These are phyloP conservation scores for Catharus fuscescens DNA, from an alignment of 2,113 vertebrate species.

Conservation along the genomic window DNA sequence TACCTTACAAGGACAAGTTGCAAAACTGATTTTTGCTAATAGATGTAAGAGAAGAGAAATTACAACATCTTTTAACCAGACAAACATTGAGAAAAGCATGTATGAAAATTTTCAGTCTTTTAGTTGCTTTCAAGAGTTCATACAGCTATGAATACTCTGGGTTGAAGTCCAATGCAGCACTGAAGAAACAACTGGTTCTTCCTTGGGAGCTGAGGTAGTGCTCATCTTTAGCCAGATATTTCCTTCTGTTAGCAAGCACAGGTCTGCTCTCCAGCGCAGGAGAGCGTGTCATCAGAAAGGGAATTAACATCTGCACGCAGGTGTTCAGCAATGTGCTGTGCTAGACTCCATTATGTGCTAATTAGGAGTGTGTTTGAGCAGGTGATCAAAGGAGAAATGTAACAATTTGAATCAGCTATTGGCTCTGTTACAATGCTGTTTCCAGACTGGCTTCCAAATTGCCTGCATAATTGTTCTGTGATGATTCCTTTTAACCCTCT, in stretches of 20 bases:
- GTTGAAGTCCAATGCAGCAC: neutral
- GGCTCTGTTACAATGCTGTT: constrained; percentile 48
- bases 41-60: neutral
- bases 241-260: neutral
- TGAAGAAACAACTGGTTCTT: neutral
- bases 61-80: neutral
- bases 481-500: neutral
- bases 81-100: neutral
- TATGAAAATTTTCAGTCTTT: neutral
- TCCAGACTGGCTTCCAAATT: constrained; percentile 56
- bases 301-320: neutral
- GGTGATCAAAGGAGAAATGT: constrained; percentile 43
- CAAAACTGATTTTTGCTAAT: neutral
- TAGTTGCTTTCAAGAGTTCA: neutral
- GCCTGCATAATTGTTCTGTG: neutral
- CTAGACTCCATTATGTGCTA: constrained; percentile 35
- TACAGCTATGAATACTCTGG: neutral
- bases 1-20: neutral
- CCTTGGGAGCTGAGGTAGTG: neutral
- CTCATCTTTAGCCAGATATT: neutral
- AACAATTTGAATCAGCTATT: constrained; percentile 10
- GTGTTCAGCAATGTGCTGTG: constrained; percentile 10
- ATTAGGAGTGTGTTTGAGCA: constrained; percentile 12
- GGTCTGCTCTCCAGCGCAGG: neutral
- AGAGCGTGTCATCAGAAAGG: neutral